phyloP scores from a whole-genome alignment of 2,113 vertebrate genomes.

The Anguilla rostrata region DNA sequence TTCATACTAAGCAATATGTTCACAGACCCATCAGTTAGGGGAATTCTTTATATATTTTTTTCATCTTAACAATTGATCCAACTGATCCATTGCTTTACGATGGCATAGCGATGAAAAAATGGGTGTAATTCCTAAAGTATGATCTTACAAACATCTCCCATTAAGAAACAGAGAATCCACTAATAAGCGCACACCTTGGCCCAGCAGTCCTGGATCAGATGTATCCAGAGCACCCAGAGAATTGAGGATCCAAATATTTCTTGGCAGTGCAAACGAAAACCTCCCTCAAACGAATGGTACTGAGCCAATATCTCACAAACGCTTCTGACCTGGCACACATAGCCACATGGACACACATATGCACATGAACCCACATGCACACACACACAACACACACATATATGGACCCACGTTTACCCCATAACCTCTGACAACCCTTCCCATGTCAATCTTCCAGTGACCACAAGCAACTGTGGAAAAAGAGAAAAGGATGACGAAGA shows the following conservation, averaged over 20 bases:
- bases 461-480: slow-evolving; percentile 1
- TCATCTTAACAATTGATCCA: no score
- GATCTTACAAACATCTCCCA: not conserved
- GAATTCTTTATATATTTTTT: no score
- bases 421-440: slow-evolving; percentile 14
- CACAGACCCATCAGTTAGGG: no score
- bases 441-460: not conserved
- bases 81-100: no score
- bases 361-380: not conserved
- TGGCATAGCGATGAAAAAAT: not conserved
- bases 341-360: no score
- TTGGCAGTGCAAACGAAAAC: not conserved
- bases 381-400: slow-evolving; percentile 6
- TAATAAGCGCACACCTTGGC: not conserved
- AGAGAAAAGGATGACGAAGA: not conserved
- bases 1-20: no score
- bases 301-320: not conserved
- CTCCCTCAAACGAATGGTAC: not conserved
- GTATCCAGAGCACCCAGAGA: not conserved
- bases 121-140: not conserved
- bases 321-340: not conserved
- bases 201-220: not conserved
- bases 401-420: not conserved
- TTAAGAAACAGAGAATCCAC: not conserved
- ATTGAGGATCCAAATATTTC: not conserved